phyloP scores from a whole-genome alignment of 1,140 invertebrate genomes.

The Dendrolimus punctatus region DNA sequence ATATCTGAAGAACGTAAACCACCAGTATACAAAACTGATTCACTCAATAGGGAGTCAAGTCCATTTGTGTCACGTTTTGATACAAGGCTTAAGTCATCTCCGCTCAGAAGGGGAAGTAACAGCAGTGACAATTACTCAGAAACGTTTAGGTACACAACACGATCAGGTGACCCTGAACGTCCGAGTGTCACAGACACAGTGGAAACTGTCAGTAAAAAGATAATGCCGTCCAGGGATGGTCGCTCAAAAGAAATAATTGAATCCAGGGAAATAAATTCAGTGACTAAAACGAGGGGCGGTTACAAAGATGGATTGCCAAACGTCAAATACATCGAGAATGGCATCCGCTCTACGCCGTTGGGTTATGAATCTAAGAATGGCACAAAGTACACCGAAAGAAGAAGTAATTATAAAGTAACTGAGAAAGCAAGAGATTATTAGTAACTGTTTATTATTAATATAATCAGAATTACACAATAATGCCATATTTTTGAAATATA shows the following conservation, averaged over 20 bases:
- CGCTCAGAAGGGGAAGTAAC: slow-evolving; percentile 72
- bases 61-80: slow-evolving; percentile 64
- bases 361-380: slow-evolving; percentile 57
- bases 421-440: slow-evolving; percentile 70
- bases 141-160: slow-evolving; percentile 77
- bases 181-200: slow-evolving; percentile 79
- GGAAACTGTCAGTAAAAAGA: slow-evolving; percentile 78
- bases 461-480: slow-evolving; percentile 18
- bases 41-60: slow-evolving; percentile 60
- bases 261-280: slow-evolving; percentile 78
- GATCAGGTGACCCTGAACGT: slow-evolving; percentile 75
- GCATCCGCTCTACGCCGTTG: slow-evolving; percentile 48
- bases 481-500: slow-evolving; percentile 56
- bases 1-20: slow-evolving; percentile 58
- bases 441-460: slow-evolving; percentile 20
- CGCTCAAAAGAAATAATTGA: slow-evolving; percentile 76
- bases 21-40: slow-evolving; percentile 64
- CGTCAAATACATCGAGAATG: slow-evolving; percentile 68
- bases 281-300: slow-evolving; percentile 76
- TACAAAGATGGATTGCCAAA: slow-evolving; percentile 61
- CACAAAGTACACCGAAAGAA: slow-evolving; percentile 51
- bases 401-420: slow-evolving; percentile 64
- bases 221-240: slow-evolving; percentile 75
- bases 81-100: slow-evolving; percentile 56
- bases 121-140: slow-evolving; percentile 80